Base-by-base conservation (phyloP, 2,888 invertebrate species). In the Nebria brevicollis region DNA sequence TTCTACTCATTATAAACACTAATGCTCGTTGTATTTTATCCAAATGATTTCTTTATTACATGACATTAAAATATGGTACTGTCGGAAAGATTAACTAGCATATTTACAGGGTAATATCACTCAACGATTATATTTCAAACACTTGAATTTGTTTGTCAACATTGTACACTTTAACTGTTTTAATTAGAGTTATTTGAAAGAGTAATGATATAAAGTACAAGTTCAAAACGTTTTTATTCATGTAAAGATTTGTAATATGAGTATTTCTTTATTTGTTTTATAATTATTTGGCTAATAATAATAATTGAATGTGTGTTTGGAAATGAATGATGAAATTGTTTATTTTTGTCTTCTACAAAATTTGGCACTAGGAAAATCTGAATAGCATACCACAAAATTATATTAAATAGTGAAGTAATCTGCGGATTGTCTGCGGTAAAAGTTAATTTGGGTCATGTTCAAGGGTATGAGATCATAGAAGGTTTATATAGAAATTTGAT, bases 401-500 rank as follows among this genome's bases (percentile, higher is more conserved):
- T 15, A 68, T 68, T 15, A 68, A 15, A n/a, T 68, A 68, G 10
- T 68, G 10, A 26, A 25, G n/a, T 68, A 15, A 43, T 43, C n/a
- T 15, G 68, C 20, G 68, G 15, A 68, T 43, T 20, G 68, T 26
- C 26, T 25, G 68, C 68, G 20, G 68, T 68, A 68, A 68, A 43
- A 68, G 68, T 68, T 68, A 68, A n/a, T 68, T 68, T 68, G n/a
- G 68, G 3, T 68, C 68, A 68, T 26, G 68, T 68, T 68, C 68
- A 68, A 68, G 68, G 68, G 68, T 68, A 68, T 68, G 68, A 68
- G 68, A 13, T 68, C 68, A 68, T 43, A 8, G 43, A 43, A 43
- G 43, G 43, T 10, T 43, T 43, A 43, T 6, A 10, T 43, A 10
- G 6, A 43, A 43, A 43, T 43, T 43, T 0, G 43, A 43, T 43